Evolutionary conservation across 1,140 invertebrate genomes (phyloP).

Genomic region (Zaprionus camerounensis): DNA sequence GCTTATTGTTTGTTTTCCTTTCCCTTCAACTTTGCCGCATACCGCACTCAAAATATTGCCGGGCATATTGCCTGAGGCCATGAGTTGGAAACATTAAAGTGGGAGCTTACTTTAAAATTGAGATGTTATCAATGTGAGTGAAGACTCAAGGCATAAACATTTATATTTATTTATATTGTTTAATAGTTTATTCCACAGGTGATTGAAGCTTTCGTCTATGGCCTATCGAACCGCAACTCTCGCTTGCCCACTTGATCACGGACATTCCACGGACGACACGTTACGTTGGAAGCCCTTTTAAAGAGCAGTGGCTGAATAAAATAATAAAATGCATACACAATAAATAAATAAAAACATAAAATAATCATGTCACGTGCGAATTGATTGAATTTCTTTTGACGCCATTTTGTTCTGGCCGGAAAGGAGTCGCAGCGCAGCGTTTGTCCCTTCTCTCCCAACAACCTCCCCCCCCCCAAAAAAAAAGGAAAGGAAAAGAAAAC

Average conservation of each 20-base stretch:
- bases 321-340: constrained; percentile 70
- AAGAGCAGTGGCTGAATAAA: constrained; percentile 30
- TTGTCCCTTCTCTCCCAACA: constrained; percentile 27
- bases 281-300: constrained; percentile 43
- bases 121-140: not conserved
- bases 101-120: not conserved
- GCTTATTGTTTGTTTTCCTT: constrained; percentile 69
- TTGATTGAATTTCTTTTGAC: constrained; percentile 75
- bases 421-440: constrained; percentile 18
- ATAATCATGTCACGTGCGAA: constrained; percentile 80
- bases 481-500: not conserved
- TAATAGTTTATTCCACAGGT: not conserved
- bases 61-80: constrained; percentile 34
- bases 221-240: constrained; percentile 3
- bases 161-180: not conserved
- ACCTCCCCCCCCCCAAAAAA: not conserved
- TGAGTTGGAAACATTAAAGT: constrained; percentile 2
- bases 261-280: constrained; percentile 30
- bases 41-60: constrained; percentile 4
- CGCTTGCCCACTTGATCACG: constrained; percentile 24
- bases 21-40: constrained; percentile 10
- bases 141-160: not conserved
- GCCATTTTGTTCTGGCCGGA: constrained; percentile 56
- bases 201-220: not conserved
- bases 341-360: constrained; percentile 78